These are phyloP conservation scores for Scrobipalpa costella DNA, from an alignment of 2,888 invertebrate genomes.

Conservation along the genomic window DNA sequence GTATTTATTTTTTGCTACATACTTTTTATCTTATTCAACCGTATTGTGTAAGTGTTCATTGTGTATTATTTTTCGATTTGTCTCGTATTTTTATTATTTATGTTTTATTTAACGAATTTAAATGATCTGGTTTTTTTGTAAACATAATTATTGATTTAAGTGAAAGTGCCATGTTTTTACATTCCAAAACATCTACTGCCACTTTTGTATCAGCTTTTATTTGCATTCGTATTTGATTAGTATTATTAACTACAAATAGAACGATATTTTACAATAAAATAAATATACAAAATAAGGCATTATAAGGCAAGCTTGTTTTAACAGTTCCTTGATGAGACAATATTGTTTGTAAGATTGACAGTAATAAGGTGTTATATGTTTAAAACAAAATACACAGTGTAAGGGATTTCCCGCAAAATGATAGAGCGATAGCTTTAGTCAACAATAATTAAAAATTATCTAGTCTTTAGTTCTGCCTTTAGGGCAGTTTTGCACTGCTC, in stretches of 20 bases:
- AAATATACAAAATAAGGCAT: not conserved
- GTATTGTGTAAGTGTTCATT: not conserved
- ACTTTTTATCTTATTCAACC: not conserved
- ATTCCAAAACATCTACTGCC: slow-evolving; percentile 15
- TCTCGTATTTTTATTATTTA: not conserved
- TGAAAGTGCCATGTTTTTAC: slow-evolving; percentile 21
- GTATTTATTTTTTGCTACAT: not conserved
- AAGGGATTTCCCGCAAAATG: too few relatives aligned
- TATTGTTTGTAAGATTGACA: not conserved
- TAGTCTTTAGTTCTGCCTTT: slow-evolving; percentile 8
- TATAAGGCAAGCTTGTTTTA: not conserved
- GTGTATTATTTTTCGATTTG: not conserved
- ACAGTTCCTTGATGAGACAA: slow-evolving; percentile 3
- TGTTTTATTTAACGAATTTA: not conserved
- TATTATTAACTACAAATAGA: not conserved
- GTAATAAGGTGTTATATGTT: too few relatives aligned
- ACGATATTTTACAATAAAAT: not conserved
- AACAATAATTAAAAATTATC: not conserved
- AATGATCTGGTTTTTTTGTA: slow-evolving; percentile 1
- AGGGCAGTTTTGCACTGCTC: too few relatives aligned
- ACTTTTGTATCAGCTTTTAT: not conserved
- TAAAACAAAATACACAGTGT: too few relatives aligned
- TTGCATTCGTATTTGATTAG: slow-evolving; percentile 4
- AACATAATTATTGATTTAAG: not conserved
- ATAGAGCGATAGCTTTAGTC: too few relatives aligned